These are phyloP conservation scores for Sebastes steindachneri DNA, from an alignment of 2,797 vertebrate species.

Conservation along the genomic window DNA sequence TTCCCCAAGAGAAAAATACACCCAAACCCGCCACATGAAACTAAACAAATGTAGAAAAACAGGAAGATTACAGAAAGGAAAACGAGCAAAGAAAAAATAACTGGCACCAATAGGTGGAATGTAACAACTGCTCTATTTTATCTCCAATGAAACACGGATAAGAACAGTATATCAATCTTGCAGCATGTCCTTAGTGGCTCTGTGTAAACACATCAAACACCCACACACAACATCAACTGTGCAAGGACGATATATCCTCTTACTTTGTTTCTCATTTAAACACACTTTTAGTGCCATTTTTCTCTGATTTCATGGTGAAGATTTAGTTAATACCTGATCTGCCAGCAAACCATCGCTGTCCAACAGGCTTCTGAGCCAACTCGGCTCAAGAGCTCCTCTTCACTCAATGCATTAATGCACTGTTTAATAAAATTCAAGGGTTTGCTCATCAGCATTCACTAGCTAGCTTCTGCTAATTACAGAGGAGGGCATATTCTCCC, in stretches of 20 bases:
- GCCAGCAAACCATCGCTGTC: background rate
- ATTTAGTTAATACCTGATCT: background rate
- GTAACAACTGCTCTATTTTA: background rate
- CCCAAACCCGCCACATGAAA: background rate
- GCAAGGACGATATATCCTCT: background rate
- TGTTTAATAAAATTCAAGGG: constrained; percentile 19
- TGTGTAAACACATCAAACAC: background rate
- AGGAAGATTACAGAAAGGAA: background rate
- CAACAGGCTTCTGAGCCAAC: constrained; percentile 15
- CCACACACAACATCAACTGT: background rate
- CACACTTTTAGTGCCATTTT: background rate
- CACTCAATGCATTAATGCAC: background rate
- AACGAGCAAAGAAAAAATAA: background rate
- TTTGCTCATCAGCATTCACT: constrained; percentile 36
- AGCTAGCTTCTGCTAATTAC: constrained; percentile 2
- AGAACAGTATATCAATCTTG: background rate
- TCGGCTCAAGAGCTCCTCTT: background rate
- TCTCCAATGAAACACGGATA: background rate
- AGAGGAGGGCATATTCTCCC: constrained; percentile 14
- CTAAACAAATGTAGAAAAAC: background rate
- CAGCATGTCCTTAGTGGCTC: background rate
- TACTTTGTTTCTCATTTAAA: background rate
- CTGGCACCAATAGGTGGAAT: background rate
- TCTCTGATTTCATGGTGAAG: background rate
- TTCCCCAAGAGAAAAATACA: background rate